phyloP scores from a whole-genome alignment of 2,113 vertebrate species.

The Drymodes brunneopygia region DNA sequence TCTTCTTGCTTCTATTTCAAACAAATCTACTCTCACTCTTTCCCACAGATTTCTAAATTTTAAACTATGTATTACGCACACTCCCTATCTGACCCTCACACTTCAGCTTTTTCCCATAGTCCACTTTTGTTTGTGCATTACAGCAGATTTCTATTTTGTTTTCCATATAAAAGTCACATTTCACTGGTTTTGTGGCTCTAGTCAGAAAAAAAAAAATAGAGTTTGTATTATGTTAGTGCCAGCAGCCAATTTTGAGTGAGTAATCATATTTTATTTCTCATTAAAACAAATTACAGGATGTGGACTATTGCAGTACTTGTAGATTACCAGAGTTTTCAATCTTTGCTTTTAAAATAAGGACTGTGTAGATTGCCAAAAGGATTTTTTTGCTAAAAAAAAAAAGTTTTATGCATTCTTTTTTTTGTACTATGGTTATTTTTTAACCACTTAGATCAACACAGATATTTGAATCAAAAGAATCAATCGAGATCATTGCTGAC shows the following conservation, averaged over 20 bases:
- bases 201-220: background rate
- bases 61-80: background rate
- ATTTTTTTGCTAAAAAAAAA: background rate
- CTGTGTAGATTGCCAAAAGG: background rate
- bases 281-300: background rate
- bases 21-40: background rate
- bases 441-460: background rate
- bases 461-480: background rate
- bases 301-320: background rate
- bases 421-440: background rate
- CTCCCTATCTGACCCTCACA: background rate
- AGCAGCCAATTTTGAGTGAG: background rate
- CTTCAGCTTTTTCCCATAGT: background rate
- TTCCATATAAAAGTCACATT: background rate
- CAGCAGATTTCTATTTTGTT: background rate
- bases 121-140: background rate
- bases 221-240: background rate
- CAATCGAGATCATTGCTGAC: background rate
- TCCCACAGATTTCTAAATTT: background rate
- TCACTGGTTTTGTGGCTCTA: background rate
- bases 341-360: background rate
- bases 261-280: background rate
- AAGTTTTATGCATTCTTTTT: background rate
- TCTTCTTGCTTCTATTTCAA: background rate
- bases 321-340: background rate